Percentiles rank a stretch among this genome's conserved stretches.
These are phyloP conservation scores for Rhynchonycteris naso DNA, from an alignment of 2,797 vertebrate genomes.

Conservation along the genomic window DNA sequence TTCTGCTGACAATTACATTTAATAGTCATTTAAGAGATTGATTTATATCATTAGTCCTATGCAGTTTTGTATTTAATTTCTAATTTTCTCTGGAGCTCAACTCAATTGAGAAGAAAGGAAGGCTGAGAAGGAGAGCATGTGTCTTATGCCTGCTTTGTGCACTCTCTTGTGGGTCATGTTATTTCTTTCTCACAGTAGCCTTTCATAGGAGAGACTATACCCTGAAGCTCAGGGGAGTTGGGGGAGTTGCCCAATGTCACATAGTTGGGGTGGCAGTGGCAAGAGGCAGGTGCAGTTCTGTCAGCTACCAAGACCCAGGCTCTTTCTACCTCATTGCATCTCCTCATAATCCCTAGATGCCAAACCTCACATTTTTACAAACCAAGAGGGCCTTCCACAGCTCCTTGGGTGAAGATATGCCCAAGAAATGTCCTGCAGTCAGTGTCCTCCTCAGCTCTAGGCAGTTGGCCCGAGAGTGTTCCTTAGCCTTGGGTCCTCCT, in stretches of 20 bases:
- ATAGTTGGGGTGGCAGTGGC: accelerated
- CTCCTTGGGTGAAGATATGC: neutral
- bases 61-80: conserved; percentile 40
- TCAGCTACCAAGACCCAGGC: neutral
- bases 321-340: neutral
- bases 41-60: neutral
- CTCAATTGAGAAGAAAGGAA: neutral
- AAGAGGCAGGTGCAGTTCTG: neutral
- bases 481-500: neutral
- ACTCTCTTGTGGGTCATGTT: neutral
- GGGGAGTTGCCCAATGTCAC: neutral
- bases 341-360: neutral
- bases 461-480: neutral
- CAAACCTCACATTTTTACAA: neutral
- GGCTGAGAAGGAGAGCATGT: neutral
- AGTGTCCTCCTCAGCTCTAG: neutral
- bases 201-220: neutral
- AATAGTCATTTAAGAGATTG: conserved; percentile 44
- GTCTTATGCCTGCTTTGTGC: neutral
- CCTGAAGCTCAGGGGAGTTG: neutral
- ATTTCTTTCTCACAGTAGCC: neutral
- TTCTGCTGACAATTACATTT: conserved; percentile 65
- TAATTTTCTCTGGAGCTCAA: conserved; percentile 14
- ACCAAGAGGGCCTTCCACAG: neutral
- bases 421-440: neutral